Evolutionary conservation across 2,888 invertebrate species (phyloP), one percentile per base, ranked within the genome.

Genomic region (Esperia sulphurella): DNA sequence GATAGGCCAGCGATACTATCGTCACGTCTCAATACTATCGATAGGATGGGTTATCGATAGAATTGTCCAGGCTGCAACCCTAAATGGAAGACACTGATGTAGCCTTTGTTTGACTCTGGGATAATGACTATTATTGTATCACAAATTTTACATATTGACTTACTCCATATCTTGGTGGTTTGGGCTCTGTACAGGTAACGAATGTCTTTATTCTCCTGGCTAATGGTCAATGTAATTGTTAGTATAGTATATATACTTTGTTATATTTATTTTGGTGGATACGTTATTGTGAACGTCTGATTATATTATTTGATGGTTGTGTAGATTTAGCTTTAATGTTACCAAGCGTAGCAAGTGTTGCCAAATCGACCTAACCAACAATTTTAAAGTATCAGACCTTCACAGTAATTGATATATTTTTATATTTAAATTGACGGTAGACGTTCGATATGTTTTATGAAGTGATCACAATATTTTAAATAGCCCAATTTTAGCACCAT

Each of bases 161-260:
- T 75, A 69, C 75, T 78, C 74, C 75, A 68, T 67, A 49, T 57
- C 71, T 71, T 71, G 75, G 65, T 63, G 67, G 58, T 62, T 62
- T 57, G 60, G 57, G 65, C 59, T 58, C 49, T 55, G 52, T 51
- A 57, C 57, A 58, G 31, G 57, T 59, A 13, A 14, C 43, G 48
- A 63, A 52, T 39, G 44, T 47, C 52, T 31, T 37, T 2, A 13
- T 37, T 12, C 4, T 13, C n/a, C 53, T 50, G 1, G 10, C 31
- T 31, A 31, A 33, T 30, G 41, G 56, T 61, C 53, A 50, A 62
- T 63, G 57, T 58, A 53, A 63, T 66, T 64, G 66, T 68, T 73
- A 70, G 68, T 57, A n/a, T n/a, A 14, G 21, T 40, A n/a, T 3
- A 2, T 14, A 14, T 21, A 21, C 3, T 21, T 21, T 21, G 21